Base-by-base conservation (phyloP, 2,888 invertebrate species). In the Tetragonisca angustula region DNA sequence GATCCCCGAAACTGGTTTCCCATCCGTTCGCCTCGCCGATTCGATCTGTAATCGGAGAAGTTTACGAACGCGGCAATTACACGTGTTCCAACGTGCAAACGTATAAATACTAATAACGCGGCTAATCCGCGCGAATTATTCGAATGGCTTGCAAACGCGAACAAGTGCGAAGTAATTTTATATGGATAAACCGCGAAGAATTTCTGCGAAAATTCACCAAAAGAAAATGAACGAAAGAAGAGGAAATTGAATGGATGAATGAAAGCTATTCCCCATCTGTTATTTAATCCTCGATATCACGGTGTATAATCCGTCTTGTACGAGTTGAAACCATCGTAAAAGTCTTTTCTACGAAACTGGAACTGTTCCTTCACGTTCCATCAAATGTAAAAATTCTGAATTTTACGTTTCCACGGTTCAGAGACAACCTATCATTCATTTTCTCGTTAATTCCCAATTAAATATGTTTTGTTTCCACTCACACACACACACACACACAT, bases 41-140 rank as follows among this genome's bases (percentile, higher is more conserved):
- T 68, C 32, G 11, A 2, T 54, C 36, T 49, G 65, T 68, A 52
- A 61, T 70, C 64, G 19, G n/a, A 15, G 73, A 36, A 19, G 56
- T 74, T 79, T 56, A 56, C 52, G 59, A 74, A 65, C 50, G 52
- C 5, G 43, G 65, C 59, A 70, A 79, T 74, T 79, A 79, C 36
- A 43, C 69, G 11, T 43, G 19, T 4, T 32, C 17, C 50, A 15
- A 19, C 43, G 32, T 15, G 67, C 17, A 59, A 65, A 65, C 9
- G 43, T 43, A 9, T 43, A 6, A 36, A 9, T 32, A 61, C 54
- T 4, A 32, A 49, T 79, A 79, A 61, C 52, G 13, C 36, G 5
- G 2, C 65, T 67, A 80, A 76, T 80, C 71, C 59, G 0, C 15
- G 50, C 21, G 17, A 36, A 75, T 52, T 72, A n/a, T 52, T 54